Conservation (phyloP, 2,113 vertebrate species). For the Proterorhinus semilunaris region DNA sequence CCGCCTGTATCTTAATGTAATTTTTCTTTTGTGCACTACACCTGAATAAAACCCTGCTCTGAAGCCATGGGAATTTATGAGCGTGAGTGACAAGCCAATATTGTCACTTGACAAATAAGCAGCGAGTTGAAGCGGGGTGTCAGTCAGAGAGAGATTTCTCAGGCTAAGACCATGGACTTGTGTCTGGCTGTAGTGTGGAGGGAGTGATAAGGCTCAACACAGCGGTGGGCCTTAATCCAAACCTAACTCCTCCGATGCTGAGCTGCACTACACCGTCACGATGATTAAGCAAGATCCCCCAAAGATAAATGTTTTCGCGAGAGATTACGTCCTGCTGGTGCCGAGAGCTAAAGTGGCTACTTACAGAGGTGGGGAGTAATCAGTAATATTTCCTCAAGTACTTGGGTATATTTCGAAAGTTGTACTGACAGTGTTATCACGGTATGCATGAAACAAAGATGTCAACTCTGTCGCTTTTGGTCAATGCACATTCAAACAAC, state of each 20-base stretch:
- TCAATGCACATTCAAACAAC: slow-evolving; percentile 20
- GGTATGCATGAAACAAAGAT: slow-evolving; percentile 11
- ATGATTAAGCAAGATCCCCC: slow-evolving; percentile 72
- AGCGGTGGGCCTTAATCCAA: slow-evolving; percentile 72
- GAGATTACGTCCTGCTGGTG: slow-evolving; percentile 64
- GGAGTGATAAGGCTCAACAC: slow-evolving; percentile 68
- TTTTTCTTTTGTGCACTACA: not conserved
- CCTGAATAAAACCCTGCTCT: not conserved
- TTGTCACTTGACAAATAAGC: slow-evolving; percentile 50
- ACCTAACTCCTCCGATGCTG: slow-evolving; percentile 70
- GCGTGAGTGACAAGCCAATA: slow-evolving; percentile 41
- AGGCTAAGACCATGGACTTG: slow-evolving; percentile 60
- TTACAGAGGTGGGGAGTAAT: slow-evolving; percentile 22
- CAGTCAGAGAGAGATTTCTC: slow-evolving; percentile 31
- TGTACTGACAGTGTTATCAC: not conserved
- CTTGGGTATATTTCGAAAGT: slow-evolving; percentile 23
- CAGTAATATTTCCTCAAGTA: slow-evolving; percentile 26
- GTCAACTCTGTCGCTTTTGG: slow-evolving; percentile 22
- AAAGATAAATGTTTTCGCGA: slow-evolving; percentile 69
- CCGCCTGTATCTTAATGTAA: too few species aligned
- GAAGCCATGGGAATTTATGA: slow-evolving; percentile 23
- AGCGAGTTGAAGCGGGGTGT: slow-evolving; percentile 46
- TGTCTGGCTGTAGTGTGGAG: slow-evolving; percentile 60
- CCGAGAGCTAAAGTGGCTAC: slow-evolving; percentile 37
- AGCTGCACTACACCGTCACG: slow-evolving; percentile 62